These are phyloP conservation scores for Nycteola revayana DNA, from an alignment of 2,888 invertebrate genomes.

Conservation along the genomic window DNA sequence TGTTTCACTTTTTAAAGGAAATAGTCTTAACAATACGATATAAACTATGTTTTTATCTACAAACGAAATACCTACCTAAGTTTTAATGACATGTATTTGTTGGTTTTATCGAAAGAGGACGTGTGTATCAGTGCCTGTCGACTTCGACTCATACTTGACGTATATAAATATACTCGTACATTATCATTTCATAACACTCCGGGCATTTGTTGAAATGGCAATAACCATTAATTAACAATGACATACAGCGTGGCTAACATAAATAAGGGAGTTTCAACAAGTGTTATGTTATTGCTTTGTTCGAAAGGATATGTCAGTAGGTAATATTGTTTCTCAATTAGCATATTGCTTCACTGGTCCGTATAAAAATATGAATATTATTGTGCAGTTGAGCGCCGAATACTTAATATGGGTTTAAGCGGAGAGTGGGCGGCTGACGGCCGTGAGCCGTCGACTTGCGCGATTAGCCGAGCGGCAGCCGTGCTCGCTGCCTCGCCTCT, in stretches of 20 bases:
- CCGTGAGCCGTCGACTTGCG: slow-evolving; percentile 69
- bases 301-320: slow-evolving; percentile 32
- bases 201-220: slow-evolving; percentile 13
- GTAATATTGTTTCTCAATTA: slow-evolving; percentile 58
- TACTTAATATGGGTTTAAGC: slow-evolving; percentile 77
- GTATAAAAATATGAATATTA: slow-evolving; percentile 73
- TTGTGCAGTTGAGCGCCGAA: slow-evolving; percentile 61
- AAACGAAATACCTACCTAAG: no score
- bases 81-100: background rate
- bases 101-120: slow-evolving; percentile 16
- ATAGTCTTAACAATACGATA: no score
- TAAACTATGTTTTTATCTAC: no score
- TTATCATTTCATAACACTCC: slow-evolving; percentile 23
- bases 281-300: slow-evolving; percentile 20
- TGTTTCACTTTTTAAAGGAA: no score
- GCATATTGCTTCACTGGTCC: slow-evolving; percentile 59
- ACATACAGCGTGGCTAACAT: slow-evolving; percentile 11
- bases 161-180: slow-evolving; percentile 7
- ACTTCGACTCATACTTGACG: slow-evolving; percentile 7
- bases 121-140: slow-evolving; percentile 16
- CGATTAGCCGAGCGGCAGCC: slow-evolving; percentile 56
- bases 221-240: slow-evolving; percentile 20
- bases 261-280: slow-evolving; percentile 27
- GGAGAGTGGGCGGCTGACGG: slow-evolving; percentile 76
- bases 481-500: slow-evolving; percentile 27